Conservation (phyloP, 1,140 invertebrate species). For the Drosophila kohkoa region DNA sequence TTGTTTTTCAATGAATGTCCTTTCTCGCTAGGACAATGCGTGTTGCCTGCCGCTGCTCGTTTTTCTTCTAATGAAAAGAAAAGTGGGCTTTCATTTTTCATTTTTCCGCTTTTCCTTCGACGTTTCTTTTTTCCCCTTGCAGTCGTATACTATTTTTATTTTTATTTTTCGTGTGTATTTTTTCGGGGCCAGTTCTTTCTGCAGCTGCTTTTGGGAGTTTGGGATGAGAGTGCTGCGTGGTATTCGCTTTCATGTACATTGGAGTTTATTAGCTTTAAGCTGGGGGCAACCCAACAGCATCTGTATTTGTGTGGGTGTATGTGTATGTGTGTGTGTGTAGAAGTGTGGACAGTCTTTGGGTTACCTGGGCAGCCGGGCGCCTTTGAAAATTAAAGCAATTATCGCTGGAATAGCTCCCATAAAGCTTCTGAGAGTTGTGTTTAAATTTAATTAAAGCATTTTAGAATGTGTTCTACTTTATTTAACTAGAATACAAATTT, state of each 20-base stretch:
- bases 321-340: slow-evolving; percentile 21
- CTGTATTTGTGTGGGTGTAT: neutral
- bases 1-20: slow-evolving; percentile 63
- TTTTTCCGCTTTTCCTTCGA: slow-evolving; percentile 41
- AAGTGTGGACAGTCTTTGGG: slow-evolving; percentile 41
- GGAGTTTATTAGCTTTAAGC: slow-evolving; percentile 76
- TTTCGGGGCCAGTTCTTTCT: slow-evolving; percentile 16
- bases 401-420: slow-evolving; percentile 18
- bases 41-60: slow-evolving; percentile 57
- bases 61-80: slow-evolving; percentile 75
- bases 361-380: slow-evolving; percentile 57
- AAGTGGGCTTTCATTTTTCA: slow-evolving; percentile 73
- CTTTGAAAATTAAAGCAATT: slow-evolving; percentile 69
- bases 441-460: neutral
- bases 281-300: slow-evolving; percentile 10
- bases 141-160: slow-evolving; percentile 52
- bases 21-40: slow-evolving; percentile 56
- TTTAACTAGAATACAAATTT: too few species aligned
- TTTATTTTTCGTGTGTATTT: slow-evolving; percentile 14
- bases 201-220: slow-evolving; percentile 16
- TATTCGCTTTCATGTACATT: slow-evolving; percentile 74
- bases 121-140: slow-evolving; percentile 14
- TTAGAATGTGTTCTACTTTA: neutral
- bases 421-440: slow-evolving; percentile 1
- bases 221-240: slow-evolving; percentile 51